These are phyloP conservation scores for Nephrocerus scutellatus DNA, from an alignment of 2,888 invertebrate genomes.

Conservation along the genomic window DNA sequence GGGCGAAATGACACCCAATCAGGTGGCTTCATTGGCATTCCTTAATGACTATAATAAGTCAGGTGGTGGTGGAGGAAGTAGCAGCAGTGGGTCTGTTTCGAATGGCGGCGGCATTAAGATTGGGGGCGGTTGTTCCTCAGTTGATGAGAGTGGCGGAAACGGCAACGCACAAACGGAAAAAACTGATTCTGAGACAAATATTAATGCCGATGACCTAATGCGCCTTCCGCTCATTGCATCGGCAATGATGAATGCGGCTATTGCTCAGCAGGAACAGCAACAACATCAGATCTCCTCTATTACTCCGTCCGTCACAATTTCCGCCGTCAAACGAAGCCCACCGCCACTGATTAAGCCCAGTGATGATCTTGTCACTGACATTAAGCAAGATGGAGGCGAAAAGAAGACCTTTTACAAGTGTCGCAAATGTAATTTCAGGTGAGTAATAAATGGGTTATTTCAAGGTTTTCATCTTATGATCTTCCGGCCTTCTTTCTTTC, in stretches of 20 bases:
- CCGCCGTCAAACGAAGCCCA: constrained; percentile 44
- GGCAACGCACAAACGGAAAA: constrained; percentile 26
- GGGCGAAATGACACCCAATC: constrained; percentile 47
- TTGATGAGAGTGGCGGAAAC: constrained; percentile 22
- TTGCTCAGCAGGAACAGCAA: constrained; percentile 34
- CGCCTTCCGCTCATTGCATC: constrained; percentile 37
- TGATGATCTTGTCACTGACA: constrained; percentile 51
- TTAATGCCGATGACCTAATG: constrained; percentile 32
- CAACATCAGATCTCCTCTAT: constrained; percentile 35
- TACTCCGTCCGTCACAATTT: constrained; percentile 40
- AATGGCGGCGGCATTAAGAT: constrained; percentile 19
- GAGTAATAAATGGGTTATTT: constrained; percentile 35
- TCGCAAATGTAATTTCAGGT: constrained; percentile 84
- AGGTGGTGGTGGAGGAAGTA: constrained; percentile 32
- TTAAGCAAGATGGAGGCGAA: constrained; percentile 48
- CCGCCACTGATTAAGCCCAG: constrained; percentile 57
- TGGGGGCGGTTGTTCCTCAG: constrained; percentile 23
- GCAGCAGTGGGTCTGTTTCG: constrained; percentile 10
- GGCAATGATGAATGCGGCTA: constrained; percentile 38
- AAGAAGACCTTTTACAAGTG: constrained; percentile 82
- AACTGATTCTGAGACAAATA: constrained; percentile 13
- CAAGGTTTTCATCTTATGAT: neutral
- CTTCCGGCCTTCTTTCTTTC: neutral
- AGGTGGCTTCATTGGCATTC: constrained; percentile 51
- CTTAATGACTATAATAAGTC: constrained; percentile 49